Evolutionary conservation across 2,888 invertebrate species (phyloP).

Genomic region (Drosophila phalerata): DNA sequence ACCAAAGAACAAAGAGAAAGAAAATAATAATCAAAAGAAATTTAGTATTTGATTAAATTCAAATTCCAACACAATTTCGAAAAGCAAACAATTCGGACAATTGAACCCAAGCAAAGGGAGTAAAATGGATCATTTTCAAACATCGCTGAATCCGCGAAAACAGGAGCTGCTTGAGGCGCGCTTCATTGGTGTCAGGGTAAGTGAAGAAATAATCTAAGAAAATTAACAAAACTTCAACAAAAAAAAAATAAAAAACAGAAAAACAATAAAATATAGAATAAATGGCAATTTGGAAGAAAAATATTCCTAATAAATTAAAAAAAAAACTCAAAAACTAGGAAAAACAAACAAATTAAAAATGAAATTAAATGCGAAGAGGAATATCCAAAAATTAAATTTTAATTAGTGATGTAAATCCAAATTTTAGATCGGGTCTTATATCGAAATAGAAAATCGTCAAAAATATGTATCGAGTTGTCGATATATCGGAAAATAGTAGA

Average conservation of each 20-base stretch:
- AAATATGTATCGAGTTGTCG: too few relatives aligned
- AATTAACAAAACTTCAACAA: background rate
- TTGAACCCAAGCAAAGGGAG: conserved; percentile 11
- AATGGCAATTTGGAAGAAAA: background rate
- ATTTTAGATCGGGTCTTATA: too few relatives aligned
- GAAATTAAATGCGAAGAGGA: too few relatives aligned
- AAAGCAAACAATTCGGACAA: conserved; percentile 5
- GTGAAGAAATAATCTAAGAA: conserved; percentile 83
- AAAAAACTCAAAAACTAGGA: background rate
- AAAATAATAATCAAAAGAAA: background rate
- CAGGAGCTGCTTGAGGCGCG: conserved; percentile 99
- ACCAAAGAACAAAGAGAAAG: conserved; percentile 6
- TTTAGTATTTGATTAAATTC: background rate
- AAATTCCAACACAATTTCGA: background rate
- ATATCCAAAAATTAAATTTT: too few relatives aligned
- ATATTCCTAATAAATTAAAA: background rate
- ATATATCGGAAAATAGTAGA: too few relatives aligned
- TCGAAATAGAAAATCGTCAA: too few relatives aligned
- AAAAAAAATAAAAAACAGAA: too few relatives aligned
- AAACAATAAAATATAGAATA: background rate
- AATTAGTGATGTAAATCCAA: too few relatives aligned
- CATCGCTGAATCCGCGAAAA: conserved; percentile 98
- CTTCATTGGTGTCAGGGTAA: conserved; percentile 97
- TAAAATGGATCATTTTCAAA: conserved; percentile 96
- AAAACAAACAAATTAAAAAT: background rate